Evolutionary conservation across 1,140 invertebrate species (phyloP).

Genomic region (Temnothorax longispinosus): DNA sequence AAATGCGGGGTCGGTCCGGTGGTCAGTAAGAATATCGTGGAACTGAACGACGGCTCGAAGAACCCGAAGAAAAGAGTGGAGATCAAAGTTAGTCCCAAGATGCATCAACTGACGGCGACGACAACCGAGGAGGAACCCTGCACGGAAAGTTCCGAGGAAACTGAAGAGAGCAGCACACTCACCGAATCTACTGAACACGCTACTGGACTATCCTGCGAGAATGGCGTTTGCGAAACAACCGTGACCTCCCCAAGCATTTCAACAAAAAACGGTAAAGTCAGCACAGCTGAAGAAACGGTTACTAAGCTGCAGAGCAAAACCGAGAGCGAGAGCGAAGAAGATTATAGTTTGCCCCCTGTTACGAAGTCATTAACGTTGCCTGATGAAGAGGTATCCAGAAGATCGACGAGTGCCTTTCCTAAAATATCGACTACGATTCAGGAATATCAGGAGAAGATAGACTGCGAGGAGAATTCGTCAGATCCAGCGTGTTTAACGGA

Average conservation of each 20-base stretch:
- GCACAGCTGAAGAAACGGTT: not conserved
- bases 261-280: not conserved
- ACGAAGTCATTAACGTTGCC: not conserved
- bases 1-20: constrained; percentile 71
- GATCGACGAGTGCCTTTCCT: not conserved
- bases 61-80: constrained; percentile 70
- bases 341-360: not conserved
- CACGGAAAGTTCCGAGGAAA: constrained; percentile 16
- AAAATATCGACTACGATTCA: not conserved
- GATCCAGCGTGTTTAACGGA: not conserved
- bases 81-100: constrained; percentile 71
- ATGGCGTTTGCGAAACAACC: not conserved
- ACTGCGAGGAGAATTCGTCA: constrained; percentile 11
- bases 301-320: not conserved
- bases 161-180: not conserved
- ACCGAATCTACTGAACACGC: not conserved
- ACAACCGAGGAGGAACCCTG: constrained; percentile 15
- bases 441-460: not conserved
- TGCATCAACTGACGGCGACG: constrained; percentile 11
- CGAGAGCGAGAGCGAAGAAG: not conserved
- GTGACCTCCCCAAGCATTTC: too few relatives aligned
- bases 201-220: not conserved
- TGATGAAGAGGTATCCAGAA: not conserved
- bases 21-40: constrained; percentile 66
- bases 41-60: constrained; percentile 51